phyloP scores from a whole-genome alignment of 1,140 invertebrate species.

The Heliconius hermathena region DNA sequence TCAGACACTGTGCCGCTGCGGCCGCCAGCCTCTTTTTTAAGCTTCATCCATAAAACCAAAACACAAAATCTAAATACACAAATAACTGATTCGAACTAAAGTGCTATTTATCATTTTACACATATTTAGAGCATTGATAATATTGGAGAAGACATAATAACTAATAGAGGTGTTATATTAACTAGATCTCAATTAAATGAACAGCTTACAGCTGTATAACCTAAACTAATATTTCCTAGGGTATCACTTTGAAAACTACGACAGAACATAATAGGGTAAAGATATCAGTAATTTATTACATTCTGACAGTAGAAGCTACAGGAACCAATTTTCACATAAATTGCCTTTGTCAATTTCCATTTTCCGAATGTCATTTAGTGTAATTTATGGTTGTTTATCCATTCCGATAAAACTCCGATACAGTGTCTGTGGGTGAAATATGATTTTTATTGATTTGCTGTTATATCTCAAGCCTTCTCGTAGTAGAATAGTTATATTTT shows the following conservation, averaged over 20 bases:
- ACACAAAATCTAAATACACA: too few relatives aligned
- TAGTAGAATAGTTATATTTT: background rate
- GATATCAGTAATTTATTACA: slow-evolving; percentile 49
- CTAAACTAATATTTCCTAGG: background rate
- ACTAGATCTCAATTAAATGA: background rate
- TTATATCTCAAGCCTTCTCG: background rate
- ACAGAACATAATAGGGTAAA: slow-evolving; percentile 13
- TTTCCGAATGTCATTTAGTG: slow-evolving; percentile 59
- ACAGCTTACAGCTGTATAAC: background rate
- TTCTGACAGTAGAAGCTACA: slow-evolving; percentile 45
- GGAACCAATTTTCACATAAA: slow-evolving; percentile 63
- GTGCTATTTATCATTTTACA: too few relatives aligned
- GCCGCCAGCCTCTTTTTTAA: too few relatives aligned
- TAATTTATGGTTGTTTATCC: slow-evolving; percentile 53
- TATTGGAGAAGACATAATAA: too few relatives aligned
- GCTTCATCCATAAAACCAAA: too few relatives aligned
- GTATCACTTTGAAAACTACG: background rate
- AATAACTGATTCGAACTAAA: too few relatives aligned
- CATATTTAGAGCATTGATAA: too few relatives aligned
- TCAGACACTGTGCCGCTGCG: too few relatives aligned
- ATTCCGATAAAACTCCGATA: slow-evolving; percentile 23
- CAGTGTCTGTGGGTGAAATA: slow-evolving; percentile 4
- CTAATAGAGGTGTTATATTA: too few relatives aligned
- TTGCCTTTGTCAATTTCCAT: slow-evolving; percentile 60
- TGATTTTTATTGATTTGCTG: slow-evolving; percentile 6